These are phyloP conservation scores for Saturnia pavonia DNA, from an alignment of 2,888 invertebrate species.

Conservation along the genomic window DNA sequence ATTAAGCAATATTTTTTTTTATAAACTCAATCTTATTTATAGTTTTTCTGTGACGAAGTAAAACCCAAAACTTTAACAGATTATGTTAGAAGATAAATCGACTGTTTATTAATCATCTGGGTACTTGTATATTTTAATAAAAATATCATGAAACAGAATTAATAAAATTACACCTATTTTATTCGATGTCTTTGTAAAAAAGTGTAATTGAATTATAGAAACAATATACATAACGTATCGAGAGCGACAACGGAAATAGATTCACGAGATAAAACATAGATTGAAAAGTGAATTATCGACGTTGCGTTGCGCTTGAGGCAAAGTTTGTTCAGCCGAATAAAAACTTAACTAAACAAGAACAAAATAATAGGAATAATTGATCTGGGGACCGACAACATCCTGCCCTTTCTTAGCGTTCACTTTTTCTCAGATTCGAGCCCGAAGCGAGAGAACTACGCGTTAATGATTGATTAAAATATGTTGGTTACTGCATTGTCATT, in stretches of 20 bases:
- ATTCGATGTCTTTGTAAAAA: neutral
- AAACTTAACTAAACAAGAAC: conserved; percentile 56
- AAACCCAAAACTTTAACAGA: neutral
- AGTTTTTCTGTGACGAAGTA: too few relatives aligned
- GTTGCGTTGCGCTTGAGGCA: conserved; percentile 69
- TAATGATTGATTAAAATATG: conserved; percentile 76
- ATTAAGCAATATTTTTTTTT: too few relatives aligned
- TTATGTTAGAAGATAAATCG: neutral
- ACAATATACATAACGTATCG: neutral
- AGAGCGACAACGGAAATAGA: conserved; percentile 55
- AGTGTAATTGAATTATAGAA: neutral
- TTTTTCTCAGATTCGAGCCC: conserved; percentile 51
- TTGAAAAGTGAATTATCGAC: conserved; percentile 77
- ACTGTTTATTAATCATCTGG: neutral
- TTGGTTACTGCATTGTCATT: conserved; percentile 65
- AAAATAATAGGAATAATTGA: conserved; percentile 49
- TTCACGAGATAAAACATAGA: conserved; percentile 51
- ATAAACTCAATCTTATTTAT: too few relatives aligned
- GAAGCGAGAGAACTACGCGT: conserved; percentile 59
- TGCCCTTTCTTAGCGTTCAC: conserved; percentile 65
- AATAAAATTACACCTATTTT: neutral
- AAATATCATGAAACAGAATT: too few relatives aligned
- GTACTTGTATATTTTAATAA: neutral
- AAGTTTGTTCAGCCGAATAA: conserved; percentile 72
- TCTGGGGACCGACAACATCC: conserved; percentile 67